Evolutionary conservation across 1,140 invertebrate species (phyloP).

Genomic region (Berghia stephanieae): DNA sequence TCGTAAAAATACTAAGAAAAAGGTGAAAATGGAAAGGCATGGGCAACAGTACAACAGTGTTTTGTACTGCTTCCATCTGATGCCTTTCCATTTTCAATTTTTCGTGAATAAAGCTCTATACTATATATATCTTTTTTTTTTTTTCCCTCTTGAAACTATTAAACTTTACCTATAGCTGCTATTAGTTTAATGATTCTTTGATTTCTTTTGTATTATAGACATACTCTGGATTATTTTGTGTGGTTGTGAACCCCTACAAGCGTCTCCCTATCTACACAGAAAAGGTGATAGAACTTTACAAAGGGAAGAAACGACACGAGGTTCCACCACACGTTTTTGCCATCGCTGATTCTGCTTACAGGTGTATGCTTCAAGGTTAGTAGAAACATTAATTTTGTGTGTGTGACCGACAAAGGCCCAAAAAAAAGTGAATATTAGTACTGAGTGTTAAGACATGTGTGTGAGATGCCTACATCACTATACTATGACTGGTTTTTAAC

Average conservation of each 20-base stretch:
- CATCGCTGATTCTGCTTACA: slow-evolving; percentile 97
- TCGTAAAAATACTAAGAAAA: too few relatives aligned
- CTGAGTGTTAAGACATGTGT: too few relatives aligned
- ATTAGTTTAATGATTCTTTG: slow-evolving; percentile 37
- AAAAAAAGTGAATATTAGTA: neutral
- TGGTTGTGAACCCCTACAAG: slow-evolving; percentile 99
- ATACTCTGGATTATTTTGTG: slow-evolving; percentile 98
- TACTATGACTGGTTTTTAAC: too few relatives aligned
- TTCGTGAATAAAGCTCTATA: too few relatives aligned
- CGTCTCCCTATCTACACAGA: slow-evolving; percentile 98
- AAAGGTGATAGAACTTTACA: slow-evolving; percentile 98
- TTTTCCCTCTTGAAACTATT: neutral
- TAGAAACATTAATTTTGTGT: neutral
- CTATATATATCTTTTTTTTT: too few relatives aligned
- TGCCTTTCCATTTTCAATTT: too few relatives aligned
- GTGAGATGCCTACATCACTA: too few relatives aligned
- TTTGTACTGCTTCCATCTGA: too few relatives aligned
- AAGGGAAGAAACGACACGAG: slow-evolving; percentile 99
- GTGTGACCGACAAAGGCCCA: neutral
- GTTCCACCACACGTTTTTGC: slow-evolving; percentile 99
- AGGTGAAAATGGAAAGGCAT: too few relatives aligned
- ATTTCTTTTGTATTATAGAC: slow-evolving; percentile 78
- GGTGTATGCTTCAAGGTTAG: slow-evolving; percentile 97
- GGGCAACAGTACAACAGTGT: too few relatives aligned
- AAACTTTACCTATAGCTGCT: neutral